phyloP scores from a whole-genome alignment of 2,797 vertebrate species.

The Enteromius fasciolatus region DNA sequence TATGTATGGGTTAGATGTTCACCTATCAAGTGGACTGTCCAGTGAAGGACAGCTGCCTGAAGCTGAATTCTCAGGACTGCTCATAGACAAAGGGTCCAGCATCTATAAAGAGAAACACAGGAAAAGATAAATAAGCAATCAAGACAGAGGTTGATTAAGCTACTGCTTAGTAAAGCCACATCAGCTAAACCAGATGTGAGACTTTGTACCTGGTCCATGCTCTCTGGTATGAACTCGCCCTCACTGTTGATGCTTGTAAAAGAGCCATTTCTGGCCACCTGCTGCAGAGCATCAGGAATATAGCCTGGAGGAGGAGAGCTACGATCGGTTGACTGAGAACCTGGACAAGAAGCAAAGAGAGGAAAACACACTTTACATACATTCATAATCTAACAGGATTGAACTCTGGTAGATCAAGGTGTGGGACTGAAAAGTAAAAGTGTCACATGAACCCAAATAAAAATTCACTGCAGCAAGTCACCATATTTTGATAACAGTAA shows the following conservation, averaged over 20 bases:
- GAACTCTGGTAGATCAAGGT: not conserved
- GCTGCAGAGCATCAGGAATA: conserved; percentile 95
- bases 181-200: not conserved
- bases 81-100: conserved; percentile 96
- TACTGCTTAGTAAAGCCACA: not conserved
- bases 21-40: conserved; percentile 98
- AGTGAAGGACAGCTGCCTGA: conserved; percentile 98
- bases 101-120: conserved; percentile 78
- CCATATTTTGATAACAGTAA: not conserved
- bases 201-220: conserved; percentile 92
- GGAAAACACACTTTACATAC: not conserved
- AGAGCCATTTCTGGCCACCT: conserved; percentile 94
- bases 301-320: conserved; percentile 98
- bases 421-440: not conserved
- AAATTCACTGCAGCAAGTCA: not conserved
- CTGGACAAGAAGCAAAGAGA: conserved; percentile 66
- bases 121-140: not conserved
- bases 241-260: conserved; percentile 99
- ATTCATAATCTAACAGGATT: not conserved
- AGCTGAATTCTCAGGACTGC: conserved; percentile 98
- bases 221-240: conserved; percentile 98
- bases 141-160: not conserved
- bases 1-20: conserved; percentile 48
- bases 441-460: not conserved
- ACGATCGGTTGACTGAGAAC: conserved; percentile 88